Conservation (phyloP, 2,888 invertebrate species). For the Furcula furcula region DNA sequence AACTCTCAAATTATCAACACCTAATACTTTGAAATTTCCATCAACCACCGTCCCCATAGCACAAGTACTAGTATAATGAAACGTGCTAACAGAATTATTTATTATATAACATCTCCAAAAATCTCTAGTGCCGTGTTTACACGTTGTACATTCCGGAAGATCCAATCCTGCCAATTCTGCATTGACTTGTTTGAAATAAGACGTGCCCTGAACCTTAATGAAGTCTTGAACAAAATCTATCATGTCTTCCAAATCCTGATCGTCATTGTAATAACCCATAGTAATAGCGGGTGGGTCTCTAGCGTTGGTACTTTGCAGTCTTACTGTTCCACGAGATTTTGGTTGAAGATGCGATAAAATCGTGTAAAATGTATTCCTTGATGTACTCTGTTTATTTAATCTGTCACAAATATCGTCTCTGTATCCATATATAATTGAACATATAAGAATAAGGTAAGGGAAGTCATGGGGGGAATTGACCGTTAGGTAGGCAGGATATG, state of each 20-base stretch:
- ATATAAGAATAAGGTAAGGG: conserved; percentile 15
- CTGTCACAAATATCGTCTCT: conserved; percentile 31
- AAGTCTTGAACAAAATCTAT: conserved; percentile 15
- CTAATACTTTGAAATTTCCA: conserved; percentile 59
- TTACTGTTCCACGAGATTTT: conserved; percentile 55
- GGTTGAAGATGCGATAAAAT: conserved; percentile 19
- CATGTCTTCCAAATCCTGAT: conserved; percentile 12
- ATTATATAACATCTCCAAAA: conserved; percentile 37
- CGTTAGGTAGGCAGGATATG: conserved; percentile 15
- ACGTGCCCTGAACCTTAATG: conserved; percentile 16
- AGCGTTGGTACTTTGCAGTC: conserved; percentile 24
- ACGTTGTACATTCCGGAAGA: conserved; percentile 21
- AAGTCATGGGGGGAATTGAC: conserved; percentile 19
- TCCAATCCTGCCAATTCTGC: conserved; percentile 25
- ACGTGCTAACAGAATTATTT: conserved; percentile 80
- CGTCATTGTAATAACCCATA: conserved; percentile 8
- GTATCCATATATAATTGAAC: conserved; percentile 10
- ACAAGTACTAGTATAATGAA: conserved; percentile 85
- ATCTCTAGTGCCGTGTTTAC: conserved; percentile 11
- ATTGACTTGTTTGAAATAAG: conserved; percentile 15
- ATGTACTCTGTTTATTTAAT: conserved; percentile 46
- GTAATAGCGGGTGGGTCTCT: conserved; percentile 23
- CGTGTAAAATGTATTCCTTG: conserved; percentile 17
- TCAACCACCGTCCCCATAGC: conserved; percentile 89
- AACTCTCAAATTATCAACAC: conserved; percentile 25